Evolutionary conservation across 2,113 vertebrate species (phyloP).

Genomic region (Odontophorus gujanensis): DNA sequence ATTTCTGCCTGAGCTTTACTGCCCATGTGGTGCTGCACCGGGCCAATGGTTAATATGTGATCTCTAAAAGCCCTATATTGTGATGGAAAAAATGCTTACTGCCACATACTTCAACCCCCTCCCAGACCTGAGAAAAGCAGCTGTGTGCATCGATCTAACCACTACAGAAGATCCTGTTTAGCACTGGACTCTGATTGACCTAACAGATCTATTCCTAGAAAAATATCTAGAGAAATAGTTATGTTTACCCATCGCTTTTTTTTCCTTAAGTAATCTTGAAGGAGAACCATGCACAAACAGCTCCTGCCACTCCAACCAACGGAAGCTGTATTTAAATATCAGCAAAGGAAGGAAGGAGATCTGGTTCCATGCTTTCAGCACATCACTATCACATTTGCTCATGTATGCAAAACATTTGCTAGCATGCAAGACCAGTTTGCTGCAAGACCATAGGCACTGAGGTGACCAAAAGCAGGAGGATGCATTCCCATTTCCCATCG

Average conservation of each 20-base stretch:
- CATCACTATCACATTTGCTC: constrained; percentile 51
- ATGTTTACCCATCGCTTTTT: background rate
- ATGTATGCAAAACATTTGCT: constrained; percentile 21
- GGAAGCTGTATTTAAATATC: constrained; percentile 9
- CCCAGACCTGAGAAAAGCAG: constrained; percentile 3
- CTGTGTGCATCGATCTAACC: background rate
- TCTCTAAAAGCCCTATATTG: background rate
- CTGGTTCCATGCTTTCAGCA: constrained; percentile 64
- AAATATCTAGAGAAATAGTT: background rate
- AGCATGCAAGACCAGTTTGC: background rate
- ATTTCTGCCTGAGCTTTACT: background rate
- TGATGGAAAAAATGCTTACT: background rate
- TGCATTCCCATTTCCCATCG: constrained; percentile 37
- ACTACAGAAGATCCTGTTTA: background rate
- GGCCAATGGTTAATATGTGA: background rate
- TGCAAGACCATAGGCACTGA: background rate
- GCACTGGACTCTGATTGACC: background rate
- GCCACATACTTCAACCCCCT: background rate
- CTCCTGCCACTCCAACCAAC: accelerated
- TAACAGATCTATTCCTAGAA: constrained; percentile 28
- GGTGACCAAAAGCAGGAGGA: constrained; percentile 43
- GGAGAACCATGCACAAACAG: background rate
- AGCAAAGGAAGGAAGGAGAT: constrained; percentile 51
- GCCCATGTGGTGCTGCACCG: background rate
- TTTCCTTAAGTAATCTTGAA: background rate